phyloP scores from a whole-genome alignment of 2,113 vertebrate genomes.

The Podarcis cretensis region DNA sequence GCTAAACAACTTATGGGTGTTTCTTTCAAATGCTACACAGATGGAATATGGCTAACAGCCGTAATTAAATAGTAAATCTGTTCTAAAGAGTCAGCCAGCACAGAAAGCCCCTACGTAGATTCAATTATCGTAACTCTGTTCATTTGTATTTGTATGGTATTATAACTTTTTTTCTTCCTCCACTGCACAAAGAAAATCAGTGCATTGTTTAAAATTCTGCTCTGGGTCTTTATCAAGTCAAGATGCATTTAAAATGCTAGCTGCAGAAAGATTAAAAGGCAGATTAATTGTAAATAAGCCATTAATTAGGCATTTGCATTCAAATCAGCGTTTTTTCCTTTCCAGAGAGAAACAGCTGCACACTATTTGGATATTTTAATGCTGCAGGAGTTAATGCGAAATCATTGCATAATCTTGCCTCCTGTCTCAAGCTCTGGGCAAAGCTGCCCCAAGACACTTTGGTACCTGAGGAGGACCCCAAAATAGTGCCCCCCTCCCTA shows the following conservation, averaged over 20 bases:
- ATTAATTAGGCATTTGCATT: background rate
- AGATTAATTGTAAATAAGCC: background rate
- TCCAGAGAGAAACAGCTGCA: rapidly evolving
- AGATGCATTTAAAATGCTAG: background rate
- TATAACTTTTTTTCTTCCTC: conserved; percentile 15
- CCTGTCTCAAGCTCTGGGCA: background rate
- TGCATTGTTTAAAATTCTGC: conserved; percentile 26
- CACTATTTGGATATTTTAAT: background rate
- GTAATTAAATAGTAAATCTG: conserved; percentile 53
- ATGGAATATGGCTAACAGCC: conserved; percentile 49
- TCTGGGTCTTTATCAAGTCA: background rate
- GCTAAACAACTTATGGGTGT: conserved; percentile 33
- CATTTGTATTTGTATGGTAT: conserved; percentile 24
- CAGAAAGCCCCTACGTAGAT: background rate
- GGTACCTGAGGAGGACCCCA: too few relatives aligned
- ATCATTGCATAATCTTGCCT: background rate
- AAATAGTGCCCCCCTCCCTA: background rate
- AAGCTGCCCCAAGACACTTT: background rate
- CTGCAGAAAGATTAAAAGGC: background rate
- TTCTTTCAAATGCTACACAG: conserved; percentile 42
- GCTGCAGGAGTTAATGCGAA: rapidly evolving
- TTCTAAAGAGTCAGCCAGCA: conserved; percentile 30
- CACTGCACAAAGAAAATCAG: conserved; percentile 5
- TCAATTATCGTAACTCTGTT: background rate
- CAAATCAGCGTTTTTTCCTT: background rate